Base-by-base conservation (phyloP, 2,888 invertebrate species). In the Amphipoea oculea region DNA sequence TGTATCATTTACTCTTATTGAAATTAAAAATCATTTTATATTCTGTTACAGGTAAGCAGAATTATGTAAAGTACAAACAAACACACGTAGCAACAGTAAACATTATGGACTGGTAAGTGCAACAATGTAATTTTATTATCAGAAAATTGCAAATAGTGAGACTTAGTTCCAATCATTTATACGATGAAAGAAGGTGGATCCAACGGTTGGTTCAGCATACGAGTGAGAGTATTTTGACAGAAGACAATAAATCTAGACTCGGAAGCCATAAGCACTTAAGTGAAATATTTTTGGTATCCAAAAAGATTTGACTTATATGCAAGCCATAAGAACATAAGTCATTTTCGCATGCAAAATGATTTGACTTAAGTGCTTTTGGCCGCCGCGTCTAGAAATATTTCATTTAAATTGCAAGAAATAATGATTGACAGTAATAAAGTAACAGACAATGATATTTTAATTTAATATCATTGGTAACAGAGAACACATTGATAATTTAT, bases 21-120 rank as follows among this genome's bases (percentile, higher is more conserved):
- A 36, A 48, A 20, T 65, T 67, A 4, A 23, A 54, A 85, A 20
- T 11, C 0, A 0, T 29, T 36, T 54, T 67, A 9, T 60, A 9
- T 66, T 79, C 14, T 76, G 62, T 85, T 85, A 60, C 85, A 85
- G 85, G 85, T 85, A 83, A 86, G 86, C 65, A 45, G 29, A 73
- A 63, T n/a, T 68, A 14, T 60, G 0, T 7, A 17, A 36, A 17
- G 4, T 11, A 48, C 20, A n/a, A 17, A n/a, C 68, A 63, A 14
- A 65, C 54, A 57, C 4, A 57, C 17, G 6, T 23, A n/a, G 23
- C 2, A 2, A 4, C 23, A 62, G 3, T 40, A 4, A 9, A 7
- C 0, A 36, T 6, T 36, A 67, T 23, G 14, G 17, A 42, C 4
- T 2, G 57, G 82, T 76, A 62, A 85, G 76, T 66, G 11, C 20